Base-by-base conservation (phyloP, 2,113 vertebrate species). In the Castor canadensis region DNA sequence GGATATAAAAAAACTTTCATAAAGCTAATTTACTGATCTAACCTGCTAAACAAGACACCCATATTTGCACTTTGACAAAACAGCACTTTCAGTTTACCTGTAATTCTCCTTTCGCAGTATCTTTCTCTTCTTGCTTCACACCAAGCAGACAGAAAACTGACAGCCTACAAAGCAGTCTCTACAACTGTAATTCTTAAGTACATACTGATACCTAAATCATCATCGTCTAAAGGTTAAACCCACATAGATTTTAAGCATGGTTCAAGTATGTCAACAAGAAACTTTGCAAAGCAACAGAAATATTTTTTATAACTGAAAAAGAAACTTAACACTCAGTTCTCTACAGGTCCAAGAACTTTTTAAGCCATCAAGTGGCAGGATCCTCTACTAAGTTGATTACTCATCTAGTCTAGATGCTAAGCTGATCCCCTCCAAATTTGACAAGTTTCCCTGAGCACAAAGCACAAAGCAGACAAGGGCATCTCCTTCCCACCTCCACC, bases 241-340 rank as follows among this genome's bases (percentile, higher is more conserved):
- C 76, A 11, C 49, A 79, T 6, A 67, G 72, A 96, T 91, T 90
- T 62, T 80, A 47, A 83, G n/a, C 32, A 40, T 1, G 0, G 62
- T 80, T 95, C 56, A 85, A 91, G 32, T 45, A 43, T 87, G 86
- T 81, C 26, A 93, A 30, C 26, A 93, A 58, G 77, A 92, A 87
- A 38, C 30, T 73, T 8, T 19, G n/a, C n/a, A n/a, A n/a, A n/a
- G n/a, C 5, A 13, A 91, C 11, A 40, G 64, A 72, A 89, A 15
- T 10, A 32, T 52, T 76, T 47, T 89, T 80, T 82, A 30, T 13
- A 73, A 30, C 47, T 45, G 77, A 90, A 75, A 93, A 62, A n/a
- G 69, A 91, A 90, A 45, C 8, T 16, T 47, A 66, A 92, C 17
- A 28, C 4, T 24, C 8, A 5, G 52, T 84, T 83, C 32, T 81